Conservation (phyloP, 2,888 invertebrate species). For the Pristionchus mayeri region DNA sequence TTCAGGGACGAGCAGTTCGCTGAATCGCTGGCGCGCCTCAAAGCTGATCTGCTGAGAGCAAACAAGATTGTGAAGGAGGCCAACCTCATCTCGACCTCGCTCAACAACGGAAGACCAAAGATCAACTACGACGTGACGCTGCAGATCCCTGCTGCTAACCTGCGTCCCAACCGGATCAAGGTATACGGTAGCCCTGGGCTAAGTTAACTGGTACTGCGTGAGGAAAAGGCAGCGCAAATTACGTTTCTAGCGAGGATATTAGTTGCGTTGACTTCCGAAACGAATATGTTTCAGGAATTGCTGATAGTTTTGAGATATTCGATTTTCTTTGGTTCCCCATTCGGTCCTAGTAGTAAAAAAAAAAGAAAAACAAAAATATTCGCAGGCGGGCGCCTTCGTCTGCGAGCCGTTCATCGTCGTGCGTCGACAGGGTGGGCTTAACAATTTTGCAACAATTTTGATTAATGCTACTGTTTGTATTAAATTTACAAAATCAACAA, state of each 20-base stretch:
- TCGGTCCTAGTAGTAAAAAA: no score
- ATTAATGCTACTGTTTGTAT: no score
- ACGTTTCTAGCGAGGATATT: no score
- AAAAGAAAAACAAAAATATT: no score
- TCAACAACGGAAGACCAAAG: conserved; percentile 81
- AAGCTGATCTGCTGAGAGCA: conserved; percentile 93
- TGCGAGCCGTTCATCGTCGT: conserved; percentile 98
- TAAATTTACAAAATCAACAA: no score
- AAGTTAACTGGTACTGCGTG: no score
- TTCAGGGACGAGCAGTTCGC: conserved; percentile 94
- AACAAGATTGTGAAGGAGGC: conserved; percentile 96
- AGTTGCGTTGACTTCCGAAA: no score
- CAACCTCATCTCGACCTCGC: conserved; percentile 95
- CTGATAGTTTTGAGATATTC: no score
- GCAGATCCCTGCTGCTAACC: conserved; percentile 94
- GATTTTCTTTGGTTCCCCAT: no score
- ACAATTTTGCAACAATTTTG: no score
- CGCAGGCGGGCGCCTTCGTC: no score
- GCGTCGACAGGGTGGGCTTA: conserved; percentile 85
- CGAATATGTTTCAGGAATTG: no score
- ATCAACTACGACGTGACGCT: conserved; percentile 95
- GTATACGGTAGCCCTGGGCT: conserved; percentile 51
- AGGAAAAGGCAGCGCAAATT: conserved; percentile 81
- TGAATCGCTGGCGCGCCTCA: conserved; percentile 90
- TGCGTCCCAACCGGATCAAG: conserved; percentile 85